These are phyloP conservation scores for Lamellibrachia columna DNA, from an alignment of 2,888 invertebrate genomes.

Conservation along the genomic window DNA sequence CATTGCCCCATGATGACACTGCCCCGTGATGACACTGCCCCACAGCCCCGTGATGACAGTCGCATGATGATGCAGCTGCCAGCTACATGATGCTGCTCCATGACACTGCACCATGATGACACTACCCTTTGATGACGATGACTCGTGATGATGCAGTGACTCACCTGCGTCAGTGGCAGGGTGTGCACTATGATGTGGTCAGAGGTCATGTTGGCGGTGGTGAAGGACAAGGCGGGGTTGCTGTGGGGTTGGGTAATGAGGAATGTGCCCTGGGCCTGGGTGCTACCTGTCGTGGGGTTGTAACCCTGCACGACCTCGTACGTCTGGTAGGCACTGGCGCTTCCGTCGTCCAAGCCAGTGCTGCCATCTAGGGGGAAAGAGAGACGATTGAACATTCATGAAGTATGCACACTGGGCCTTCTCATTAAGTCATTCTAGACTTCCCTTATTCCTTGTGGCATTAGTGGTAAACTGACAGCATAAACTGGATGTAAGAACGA, in stretches of 20 bases:
- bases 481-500: no score
- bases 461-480: no score
- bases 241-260: constrained; percentile 48
- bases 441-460: no score
- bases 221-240: constrained; percentile 48
- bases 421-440: no score
- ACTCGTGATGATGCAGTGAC: neutral
- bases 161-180: constrained; percentile 31
- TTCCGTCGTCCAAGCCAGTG: neutral
- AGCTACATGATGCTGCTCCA: neutral
- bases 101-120: constrained; percentile 40
- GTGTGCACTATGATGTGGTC: constrained; percentile 60
- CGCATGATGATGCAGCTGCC: no score
- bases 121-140: neutral
- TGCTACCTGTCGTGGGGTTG: constrained; percentile 39
- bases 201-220: constrained; percentile 46
- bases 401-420: no score
- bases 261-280: constrained; percentile 43
- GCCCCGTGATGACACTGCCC: no score
- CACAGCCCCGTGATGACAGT: no score
- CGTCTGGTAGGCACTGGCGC: neutral
- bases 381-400: neutral
- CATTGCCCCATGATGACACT: no score
- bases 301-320: constrained; percentile 17
- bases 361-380: neutral